These are phyloP conservation scores for Mactra quadrangularis DNA, from an alignment of 1,140 invertebrate species.

Conservation along the genomic window DNA sequence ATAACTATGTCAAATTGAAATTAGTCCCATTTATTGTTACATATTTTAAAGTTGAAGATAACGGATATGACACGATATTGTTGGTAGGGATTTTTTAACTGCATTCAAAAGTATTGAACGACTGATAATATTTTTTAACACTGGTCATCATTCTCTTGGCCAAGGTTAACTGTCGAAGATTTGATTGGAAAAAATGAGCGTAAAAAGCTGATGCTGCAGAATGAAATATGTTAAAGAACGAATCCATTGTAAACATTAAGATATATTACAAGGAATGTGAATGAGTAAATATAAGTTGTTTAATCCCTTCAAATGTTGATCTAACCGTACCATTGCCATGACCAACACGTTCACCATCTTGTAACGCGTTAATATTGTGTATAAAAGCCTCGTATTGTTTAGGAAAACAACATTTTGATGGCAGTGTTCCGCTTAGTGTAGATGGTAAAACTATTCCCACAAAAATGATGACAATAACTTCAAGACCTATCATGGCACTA, in stretches of 20 bases:
- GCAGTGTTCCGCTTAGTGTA: constrained; percentile 8
- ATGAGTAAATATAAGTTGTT: constrained; percentile 31
- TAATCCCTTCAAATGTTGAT: constrained; percentile 24
- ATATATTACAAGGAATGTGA: neutral
- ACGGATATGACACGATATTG: too few relatives aligned
- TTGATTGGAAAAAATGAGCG: too few relatives aligned
- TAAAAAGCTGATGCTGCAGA: too few relatives aligned
- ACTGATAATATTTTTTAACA: too few relatives aligned
- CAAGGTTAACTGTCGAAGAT: too few relatives aligned
- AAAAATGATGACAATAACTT: neutral
- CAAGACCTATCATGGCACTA: neutral
- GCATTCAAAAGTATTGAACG: too few relatives aligned
- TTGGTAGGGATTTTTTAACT: too few relatives aligned
- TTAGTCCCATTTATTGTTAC: too few relatives aligned
- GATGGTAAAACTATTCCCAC: neutral
- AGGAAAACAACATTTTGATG: constrained; percentile 34
- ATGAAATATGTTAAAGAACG: too few relatives aligned
- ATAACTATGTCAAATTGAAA: too few relatives aligned
- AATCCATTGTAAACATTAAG: constrained; percentile 5
- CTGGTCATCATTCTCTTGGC: too few relatives aligned
- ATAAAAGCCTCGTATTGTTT: constrained; percentile 32
- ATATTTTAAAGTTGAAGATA: too few relatives aligned
- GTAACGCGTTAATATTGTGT: neutral
- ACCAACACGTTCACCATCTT: neutral
- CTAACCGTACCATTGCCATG: constrained; percentile 20